Conservation (phyloP, 2,888 invertebrate species). For the Eupithecia insigniata region DNA sequence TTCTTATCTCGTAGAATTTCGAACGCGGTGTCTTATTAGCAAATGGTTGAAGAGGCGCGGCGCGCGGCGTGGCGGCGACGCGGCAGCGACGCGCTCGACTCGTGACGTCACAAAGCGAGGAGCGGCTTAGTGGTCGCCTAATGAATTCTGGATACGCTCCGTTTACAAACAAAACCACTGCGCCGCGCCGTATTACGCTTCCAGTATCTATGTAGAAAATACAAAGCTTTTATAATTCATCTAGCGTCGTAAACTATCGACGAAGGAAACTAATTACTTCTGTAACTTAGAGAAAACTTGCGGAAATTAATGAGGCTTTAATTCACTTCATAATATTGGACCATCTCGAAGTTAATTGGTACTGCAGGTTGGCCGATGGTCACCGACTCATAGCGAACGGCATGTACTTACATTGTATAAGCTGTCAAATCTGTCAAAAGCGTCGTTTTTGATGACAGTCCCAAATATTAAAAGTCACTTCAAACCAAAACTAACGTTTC, state of each 20-base stretch:
- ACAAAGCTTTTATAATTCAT: neutral
- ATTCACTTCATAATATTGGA: neutral
- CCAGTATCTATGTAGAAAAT: neutral
- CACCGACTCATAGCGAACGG: neutral
- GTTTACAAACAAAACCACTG: slow-evolving; percentile 12
- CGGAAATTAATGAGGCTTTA: neutral
- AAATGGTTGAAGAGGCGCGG: slow-evolving; percentile 20
- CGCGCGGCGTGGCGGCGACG: too few species aligned
- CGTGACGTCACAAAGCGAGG: slow-evolving; percentile 25
- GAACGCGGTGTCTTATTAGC: slow-evolving; percentile 21
- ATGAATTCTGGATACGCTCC: slow-evolving; percentile 25
- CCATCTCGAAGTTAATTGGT: neutral
- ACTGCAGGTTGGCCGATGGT: neutral
- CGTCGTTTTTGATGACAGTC: neutral
- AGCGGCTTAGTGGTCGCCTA: slow-evolving; percentile 27
- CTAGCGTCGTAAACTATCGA: neutral
- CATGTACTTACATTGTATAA: neutral
- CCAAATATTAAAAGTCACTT: neutral
- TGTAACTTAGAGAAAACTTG: neutral
- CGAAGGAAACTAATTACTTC: neutral
- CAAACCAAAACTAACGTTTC: too few species aligned
- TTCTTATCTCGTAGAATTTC: neutral
- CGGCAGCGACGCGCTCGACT: neutral
- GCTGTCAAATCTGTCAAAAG: neutral
- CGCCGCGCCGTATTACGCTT: neutral